A percentile compares a stretch with the other conserved stretches of the same genome.
phyloP scores from a whole-genome alignment of 2,888 invertebrate genomes.

The Dynastes hyllus region DNA sequence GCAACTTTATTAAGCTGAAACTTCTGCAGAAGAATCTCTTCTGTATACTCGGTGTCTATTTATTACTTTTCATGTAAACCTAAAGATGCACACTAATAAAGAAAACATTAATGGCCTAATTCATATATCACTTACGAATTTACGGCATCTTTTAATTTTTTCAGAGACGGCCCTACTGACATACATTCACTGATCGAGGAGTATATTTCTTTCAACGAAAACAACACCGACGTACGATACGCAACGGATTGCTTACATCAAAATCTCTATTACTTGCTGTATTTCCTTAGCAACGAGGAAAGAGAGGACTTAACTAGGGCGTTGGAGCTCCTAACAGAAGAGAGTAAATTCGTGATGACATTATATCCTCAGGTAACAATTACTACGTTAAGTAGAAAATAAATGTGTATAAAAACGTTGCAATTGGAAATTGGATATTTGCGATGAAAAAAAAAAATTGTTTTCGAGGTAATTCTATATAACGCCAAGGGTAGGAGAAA shows the following conservation, averaged over 20 bases:
- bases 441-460: not conserved
- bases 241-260: conserved; percentile 72
- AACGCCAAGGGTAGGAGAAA: not conserved
- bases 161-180: conserved; percentile 61
- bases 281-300: conserved; percentile 42
- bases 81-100: no score
- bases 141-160: conserved; percentile 46
- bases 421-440: not conserved
- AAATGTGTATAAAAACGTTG: not conserved
- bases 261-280: conserved; percentile 63
- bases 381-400: not conserved
- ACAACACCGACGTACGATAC: conserved; percentile 57
- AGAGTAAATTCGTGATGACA: conserved; percentile 39
- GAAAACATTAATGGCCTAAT: no score
- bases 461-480: not conserved
- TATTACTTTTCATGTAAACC: no score
- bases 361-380: conserved; percentile 52
- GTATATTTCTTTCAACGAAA: conserved; percentile 54
- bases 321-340: not conserved
- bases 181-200: conserved; percentile 61
- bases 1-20: no score
- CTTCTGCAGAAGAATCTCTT: no score
- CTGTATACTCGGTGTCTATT: no score
- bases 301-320: not conserved
- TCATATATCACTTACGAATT: no score